Conservation (phyloP, 2,888 invertebrate genomes). For the Rotaria socialis region DNA sequence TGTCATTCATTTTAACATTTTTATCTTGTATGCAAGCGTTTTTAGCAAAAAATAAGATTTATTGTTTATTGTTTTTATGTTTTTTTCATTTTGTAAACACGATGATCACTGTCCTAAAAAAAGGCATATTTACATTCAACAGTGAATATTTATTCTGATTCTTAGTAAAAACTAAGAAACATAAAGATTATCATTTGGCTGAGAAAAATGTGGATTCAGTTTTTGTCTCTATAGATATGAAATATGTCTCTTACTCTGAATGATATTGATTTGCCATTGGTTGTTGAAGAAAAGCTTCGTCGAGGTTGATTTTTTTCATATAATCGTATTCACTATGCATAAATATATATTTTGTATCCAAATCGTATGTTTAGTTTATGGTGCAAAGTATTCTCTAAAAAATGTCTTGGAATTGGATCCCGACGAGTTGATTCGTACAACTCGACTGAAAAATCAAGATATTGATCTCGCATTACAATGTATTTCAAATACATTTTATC, state of each 20-base stretch:
- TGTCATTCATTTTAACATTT: background rate
- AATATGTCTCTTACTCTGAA: slow-evolving; percentile 19
- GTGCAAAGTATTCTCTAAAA: background rate
- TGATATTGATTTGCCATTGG: slow-evolving; percentile 20
- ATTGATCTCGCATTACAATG: background rate
- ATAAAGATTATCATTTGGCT: background rate
- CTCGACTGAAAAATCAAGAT: background rate
- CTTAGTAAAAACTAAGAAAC: background rate
- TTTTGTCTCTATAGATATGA: background rate
- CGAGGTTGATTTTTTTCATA: background rate
- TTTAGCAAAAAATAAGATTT: too few species aligned
- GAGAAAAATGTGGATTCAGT: background rate
- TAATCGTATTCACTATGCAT: background rate
- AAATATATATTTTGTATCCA: background rate
- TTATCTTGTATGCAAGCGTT: too few species aligned
- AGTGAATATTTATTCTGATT: background rate
- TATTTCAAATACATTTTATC: background rate
- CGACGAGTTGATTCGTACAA: background rate
- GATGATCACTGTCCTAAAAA: background rate
- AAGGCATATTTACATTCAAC: background rate
- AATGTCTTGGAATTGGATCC: background rate
- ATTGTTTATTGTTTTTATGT: background rate
- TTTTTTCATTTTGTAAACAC: background rate
- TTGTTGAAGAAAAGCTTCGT: background rate
- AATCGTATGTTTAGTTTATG: slow-evolving; percentile 1